Evolutionary conservation across 1,140 invertebrate genomes (phyloP).

Genomic region (Scaptomyza montana): DNA sequence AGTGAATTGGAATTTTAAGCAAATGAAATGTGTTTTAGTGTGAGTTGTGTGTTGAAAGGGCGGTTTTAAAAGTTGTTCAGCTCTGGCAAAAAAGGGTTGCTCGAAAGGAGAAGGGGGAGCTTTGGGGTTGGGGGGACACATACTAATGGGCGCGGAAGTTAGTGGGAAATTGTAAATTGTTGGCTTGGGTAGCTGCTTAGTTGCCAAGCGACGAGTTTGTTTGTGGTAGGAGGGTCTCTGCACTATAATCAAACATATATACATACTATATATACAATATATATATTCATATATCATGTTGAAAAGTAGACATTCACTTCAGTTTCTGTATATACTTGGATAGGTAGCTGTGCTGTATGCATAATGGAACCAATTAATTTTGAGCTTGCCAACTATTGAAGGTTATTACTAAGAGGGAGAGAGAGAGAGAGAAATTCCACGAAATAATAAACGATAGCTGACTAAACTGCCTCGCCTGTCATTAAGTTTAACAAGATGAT

Average conservation of each 20-base stretch:
- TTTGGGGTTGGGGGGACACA: conserved; percentile 15
- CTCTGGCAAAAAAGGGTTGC: conserved; percentile 54
- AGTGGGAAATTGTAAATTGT: not conserved
- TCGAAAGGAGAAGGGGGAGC: conserved; percentile 1
- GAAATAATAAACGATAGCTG: conserved; percentile 33
- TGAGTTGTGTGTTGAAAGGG: conserved; percentile 29
- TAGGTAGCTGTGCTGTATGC: conserved; percentile 30
- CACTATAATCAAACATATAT: conserved; percentile 2
- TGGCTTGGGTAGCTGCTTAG: conserved; percentile 44
- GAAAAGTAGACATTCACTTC: not conserved
- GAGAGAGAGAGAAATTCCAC: conserved; percentile 6
- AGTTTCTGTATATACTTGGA: not conserved
- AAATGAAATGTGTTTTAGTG: conserved; percentile 69
- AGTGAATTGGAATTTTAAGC: conserved; percentile 78
- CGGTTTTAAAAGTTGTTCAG: conserved; percentile 26
- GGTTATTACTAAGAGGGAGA: conserved; percentile 7
- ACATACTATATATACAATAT: no score
- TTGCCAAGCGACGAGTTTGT: conserved; percentile 57
- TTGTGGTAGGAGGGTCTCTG: conserved; percentile 10
- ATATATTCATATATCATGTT: conserved; percentile 6
- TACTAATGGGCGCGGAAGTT: conserved; percentile 54
- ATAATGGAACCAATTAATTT: conserved; percentile 52
- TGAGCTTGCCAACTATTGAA: conserved; percentile 50
- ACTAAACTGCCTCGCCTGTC: conserved; percentile 22
- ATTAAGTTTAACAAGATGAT: conserved; percentile 45